Percentiles rank a stretch among this genome's conserved stretches.
Conservation (phyloP, 2,113 vertebrate genomes). For the Dermatemys mawii region DNA sequence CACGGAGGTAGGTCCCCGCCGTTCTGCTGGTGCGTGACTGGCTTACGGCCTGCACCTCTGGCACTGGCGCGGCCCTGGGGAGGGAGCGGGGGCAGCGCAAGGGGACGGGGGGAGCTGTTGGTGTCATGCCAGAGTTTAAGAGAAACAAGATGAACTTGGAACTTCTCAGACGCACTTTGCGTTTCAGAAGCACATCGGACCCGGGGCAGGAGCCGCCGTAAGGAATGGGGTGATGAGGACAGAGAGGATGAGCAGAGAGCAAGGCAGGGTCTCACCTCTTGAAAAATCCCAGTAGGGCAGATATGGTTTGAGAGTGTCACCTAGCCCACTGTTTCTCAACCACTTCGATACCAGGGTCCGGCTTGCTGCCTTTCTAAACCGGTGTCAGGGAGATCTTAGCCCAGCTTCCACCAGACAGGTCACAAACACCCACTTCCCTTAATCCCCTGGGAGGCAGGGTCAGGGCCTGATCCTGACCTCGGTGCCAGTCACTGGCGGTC, state of each 20-base stretch:
- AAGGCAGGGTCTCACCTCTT: neutral
- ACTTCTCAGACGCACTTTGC: neutral
- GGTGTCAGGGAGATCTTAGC: no score
- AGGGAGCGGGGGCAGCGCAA: neutral
- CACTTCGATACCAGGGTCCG: no score
- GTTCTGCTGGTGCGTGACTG: neutral
- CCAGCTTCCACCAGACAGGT: neutral
- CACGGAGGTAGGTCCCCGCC: neutral
- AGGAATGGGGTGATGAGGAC: neutral
- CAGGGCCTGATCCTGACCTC: neutral
- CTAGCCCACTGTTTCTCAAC: no score
- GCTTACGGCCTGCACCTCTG: neutral
- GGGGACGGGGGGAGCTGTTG: neutral
- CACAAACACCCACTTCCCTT: neutral
- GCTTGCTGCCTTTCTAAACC: no score
- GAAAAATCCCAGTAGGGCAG: accelerated
- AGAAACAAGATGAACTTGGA: neutral
- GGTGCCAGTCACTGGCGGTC: neutral
- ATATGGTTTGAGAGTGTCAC: neutral
- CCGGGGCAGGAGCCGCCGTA: neutral
- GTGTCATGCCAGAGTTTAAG: neutral
- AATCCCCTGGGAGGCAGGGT: neutral
- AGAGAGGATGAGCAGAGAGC: neutral
- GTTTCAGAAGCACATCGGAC: neutral
- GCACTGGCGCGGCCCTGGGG: neutral